phyloP scores from a whole-genome alignment of 2,113 vertebrate species.

The Lagopus muta region DNA sequence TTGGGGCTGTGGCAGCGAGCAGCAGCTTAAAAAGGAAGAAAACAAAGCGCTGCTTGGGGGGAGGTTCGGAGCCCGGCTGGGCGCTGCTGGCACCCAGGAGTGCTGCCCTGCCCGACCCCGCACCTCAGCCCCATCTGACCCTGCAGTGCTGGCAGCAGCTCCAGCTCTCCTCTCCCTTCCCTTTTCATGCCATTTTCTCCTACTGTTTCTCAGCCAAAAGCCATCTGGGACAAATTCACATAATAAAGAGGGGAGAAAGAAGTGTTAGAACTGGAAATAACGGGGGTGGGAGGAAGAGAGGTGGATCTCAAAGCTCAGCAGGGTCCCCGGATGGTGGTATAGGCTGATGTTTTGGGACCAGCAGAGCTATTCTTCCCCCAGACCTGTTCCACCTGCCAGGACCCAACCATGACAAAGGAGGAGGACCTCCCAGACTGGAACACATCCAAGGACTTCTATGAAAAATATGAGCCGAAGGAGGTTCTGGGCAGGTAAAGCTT shows the following conservation, averaged over 20 bases:
- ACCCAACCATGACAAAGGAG: constrained; percentile 79
- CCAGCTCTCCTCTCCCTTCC: background rate
- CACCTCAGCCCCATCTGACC: background rate
- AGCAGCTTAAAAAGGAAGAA: background rate
- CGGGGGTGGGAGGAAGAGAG: background rate
- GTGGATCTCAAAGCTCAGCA: background rate
- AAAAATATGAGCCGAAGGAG: constrained; percentile 96
- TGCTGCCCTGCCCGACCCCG: background rate
- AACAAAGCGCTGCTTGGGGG: background rate
- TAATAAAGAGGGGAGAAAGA: background rate
- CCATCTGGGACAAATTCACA: rapidly evolving
- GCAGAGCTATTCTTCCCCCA: background rate
- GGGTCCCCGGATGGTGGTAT: background rate
- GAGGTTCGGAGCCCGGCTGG: background rate
- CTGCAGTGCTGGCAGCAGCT: rapidly evolving
- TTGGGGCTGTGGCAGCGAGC: no score
- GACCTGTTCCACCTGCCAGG: background rate
- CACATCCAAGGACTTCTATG: constrained; percentile 91
- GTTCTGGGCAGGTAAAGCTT: constrained; percentile 84
- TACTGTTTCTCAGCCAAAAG: background rate
- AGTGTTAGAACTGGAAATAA: background rate
- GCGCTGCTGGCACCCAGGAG: background rate
- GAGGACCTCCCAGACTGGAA: constrained; percentile 88
- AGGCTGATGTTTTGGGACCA: background rate
- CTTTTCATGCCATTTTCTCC: background rate